Percentiles rank a stretch among this genome's conserved stretches.
These are phyloP conservation scores for Cyclopterus lumpus DNA, from an alignment of 2,797 vertebrate species.

Conservation along the genomic window DNA sequence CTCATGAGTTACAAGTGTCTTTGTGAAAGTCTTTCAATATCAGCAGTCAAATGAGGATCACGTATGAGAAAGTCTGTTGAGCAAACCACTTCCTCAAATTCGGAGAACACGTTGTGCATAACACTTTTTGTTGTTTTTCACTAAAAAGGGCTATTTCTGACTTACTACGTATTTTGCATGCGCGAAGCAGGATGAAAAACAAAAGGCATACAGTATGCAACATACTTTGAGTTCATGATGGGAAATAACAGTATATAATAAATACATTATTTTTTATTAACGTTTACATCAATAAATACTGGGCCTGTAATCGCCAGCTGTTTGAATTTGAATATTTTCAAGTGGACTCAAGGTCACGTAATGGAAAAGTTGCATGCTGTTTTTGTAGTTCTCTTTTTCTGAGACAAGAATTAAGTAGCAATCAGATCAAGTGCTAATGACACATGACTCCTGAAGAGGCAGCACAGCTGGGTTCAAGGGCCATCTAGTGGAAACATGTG, in stretches of 20 bases:
- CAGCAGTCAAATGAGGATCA: conserved; percentile 8
- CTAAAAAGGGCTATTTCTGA: conserved; percentile 43
- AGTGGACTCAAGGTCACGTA: not conserved
- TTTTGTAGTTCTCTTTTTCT: conserved; percentile 13
- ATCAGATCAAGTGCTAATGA: conserved; percentile 54
- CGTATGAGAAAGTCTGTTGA: conserved; percentile 67
- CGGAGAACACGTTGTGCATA: conserved; percentile 67
- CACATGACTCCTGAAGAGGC: conserved; percentile 42
- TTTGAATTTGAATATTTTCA: not conserved
- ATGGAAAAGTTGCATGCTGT: conserved; percentile 7
- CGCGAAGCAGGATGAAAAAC: not conserved
- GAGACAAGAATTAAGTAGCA: conserved; percentile 21
- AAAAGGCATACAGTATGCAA: fast-evolving
- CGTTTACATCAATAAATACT: not conserved
- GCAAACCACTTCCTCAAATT: conserved; percentile 80
- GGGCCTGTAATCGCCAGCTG: not conserved
- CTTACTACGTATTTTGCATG: conserved; percentile 1
- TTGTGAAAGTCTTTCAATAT: conserved; percentile 49
- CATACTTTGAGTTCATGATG: not conserved
- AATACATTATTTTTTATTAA: conserved; percentile 6
- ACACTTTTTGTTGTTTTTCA: conserved; percentile 59
- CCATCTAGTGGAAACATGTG: conserved; percentile 81
- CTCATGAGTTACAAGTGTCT: conserved; percentile 19
- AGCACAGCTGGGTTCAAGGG: conserved; percentile 75
- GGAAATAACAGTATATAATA: not conserved